Conservation (phyloP, 2,797 vertebrate species). For the Buceros bicornis region DNA sequence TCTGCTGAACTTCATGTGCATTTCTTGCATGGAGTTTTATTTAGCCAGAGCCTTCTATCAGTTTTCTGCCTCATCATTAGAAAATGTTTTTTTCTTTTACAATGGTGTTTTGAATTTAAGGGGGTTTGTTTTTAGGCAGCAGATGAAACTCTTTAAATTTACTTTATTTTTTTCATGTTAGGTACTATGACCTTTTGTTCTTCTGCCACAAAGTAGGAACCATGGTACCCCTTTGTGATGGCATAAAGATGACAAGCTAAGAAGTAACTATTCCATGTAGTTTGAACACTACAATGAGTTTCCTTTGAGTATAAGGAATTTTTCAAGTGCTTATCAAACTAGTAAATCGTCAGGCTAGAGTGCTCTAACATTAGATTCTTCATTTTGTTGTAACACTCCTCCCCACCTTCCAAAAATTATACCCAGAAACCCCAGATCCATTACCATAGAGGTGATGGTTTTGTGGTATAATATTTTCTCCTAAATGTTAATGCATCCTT, state of each 20-base stretch:
- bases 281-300: background rate
- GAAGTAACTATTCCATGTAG: background rate
- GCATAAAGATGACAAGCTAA: background rate
- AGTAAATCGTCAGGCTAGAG: background rate
- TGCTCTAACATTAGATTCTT: background rate
- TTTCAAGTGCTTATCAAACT: background rate
- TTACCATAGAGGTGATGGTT: background rate
- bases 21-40: background rate
- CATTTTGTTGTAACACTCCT: background rate
- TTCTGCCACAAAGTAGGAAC: background rate
- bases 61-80: background rate
- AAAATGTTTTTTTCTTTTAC: background rate
- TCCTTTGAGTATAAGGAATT: background rate
- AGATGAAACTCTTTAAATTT: background rate
- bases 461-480: background rate
- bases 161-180: background rate
- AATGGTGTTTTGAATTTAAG: background rate
- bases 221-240: background rate
- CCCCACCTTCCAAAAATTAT: background rate
- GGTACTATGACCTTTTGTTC: background rate
- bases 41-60: background rate
- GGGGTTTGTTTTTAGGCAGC: background rate
- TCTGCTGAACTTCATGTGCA: background rate
- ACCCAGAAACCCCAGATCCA: background rate
- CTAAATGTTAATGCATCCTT: background rate